These are phyloP conservation scores for Stomorhina lunata DNA, from an alignment of 2,888 invertebrate genomes.

Conservation along the genomic window DNA sequence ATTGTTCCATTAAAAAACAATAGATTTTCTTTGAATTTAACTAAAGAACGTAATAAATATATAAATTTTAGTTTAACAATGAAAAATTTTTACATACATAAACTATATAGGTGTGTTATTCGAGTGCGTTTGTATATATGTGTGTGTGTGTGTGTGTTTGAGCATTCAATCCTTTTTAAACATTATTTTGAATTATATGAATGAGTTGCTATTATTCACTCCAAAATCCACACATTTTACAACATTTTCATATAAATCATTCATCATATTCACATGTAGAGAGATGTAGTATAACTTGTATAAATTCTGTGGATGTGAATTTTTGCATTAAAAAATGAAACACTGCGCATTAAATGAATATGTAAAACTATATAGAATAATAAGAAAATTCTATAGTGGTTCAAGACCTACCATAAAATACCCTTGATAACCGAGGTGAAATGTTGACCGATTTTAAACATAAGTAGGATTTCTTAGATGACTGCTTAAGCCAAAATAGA, in stretches of 20 bases:
- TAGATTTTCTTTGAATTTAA: slow-evolving; percentile 38
- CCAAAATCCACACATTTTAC: slow-evolving; percentile 63
- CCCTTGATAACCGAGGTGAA: no score
- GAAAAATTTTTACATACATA: background rate
- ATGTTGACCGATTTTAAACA: no score
- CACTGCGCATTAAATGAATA: no score
- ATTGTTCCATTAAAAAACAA: slow-evolving; percentile 28
- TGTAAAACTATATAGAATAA: no score
- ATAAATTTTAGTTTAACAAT: background rate
- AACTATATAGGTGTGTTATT: no score
- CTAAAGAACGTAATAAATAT: slow-evolving; percentile 32
- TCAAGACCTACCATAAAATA: no score
- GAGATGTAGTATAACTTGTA: no score
- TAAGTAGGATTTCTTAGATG: no score
- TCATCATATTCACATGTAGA: slow-evolving; percentile 50
- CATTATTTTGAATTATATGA: slow-evolving; percentile 59
- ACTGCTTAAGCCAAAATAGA: no score
- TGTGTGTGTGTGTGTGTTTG: background rate
- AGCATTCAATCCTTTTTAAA: slow-evolving; percentile 45
- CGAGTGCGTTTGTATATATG: background rate
- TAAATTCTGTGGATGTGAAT: no score
- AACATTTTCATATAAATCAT: slow-evolving; percentile 57
- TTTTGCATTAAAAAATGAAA: no score
- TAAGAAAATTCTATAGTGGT: no score
- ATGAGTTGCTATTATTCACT: slow-evolving; percentile 57